A percentile compares a stretch with the other conserved stretches of the same genome.
Evolutionary conservation across 1,140 invertebrate genomes (phyloP).

Genomic region (Calycopis cecrops): DNA sequence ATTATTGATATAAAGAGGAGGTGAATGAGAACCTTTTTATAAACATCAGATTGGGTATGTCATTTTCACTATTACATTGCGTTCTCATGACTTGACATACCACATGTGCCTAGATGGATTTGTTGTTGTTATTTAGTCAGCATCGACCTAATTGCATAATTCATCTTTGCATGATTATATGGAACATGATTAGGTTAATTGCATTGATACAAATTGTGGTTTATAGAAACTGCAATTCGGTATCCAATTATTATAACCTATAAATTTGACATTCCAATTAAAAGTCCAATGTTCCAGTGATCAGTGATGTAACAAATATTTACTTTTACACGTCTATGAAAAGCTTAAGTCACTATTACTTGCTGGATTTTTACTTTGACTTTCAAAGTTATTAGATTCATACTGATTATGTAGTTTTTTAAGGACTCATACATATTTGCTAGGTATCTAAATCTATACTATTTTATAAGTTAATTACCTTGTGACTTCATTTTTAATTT

Average conservation of each 20-base stretch:
- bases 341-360: too few relatives aligned
- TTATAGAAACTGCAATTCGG: neutral
- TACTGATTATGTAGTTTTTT: too few relatives aligned
- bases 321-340: too few relatives aligned
- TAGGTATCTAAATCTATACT: too few relatives aligned
- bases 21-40: slow-evolving; percentile 44
- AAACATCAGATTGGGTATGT: slow-evolving; percentile 62
- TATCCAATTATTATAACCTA: slow-evolving; percentile 51
- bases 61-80: slow-evolving; percentile 59
- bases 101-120: slow-evolving; percentile 64
- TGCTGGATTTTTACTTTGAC: neutral
- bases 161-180: slow-evolving; percentile 38
- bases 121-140: slow-evolving; percentile 63
- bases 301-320: slow-evolving; percentile 6
- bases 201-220: slow-evolving; percentile 1
- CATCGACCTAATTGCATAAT: slow-evolving; percentile 46
- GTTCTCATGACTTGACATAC: slow-evolving; percentile 59
- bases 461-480: too few relatives aligned
- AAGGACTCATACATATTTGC: too few relatives aligned
- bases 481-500: too few relatives aligned
- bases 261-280: slow-evolving; percentile 56
- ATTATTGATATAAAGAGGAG: slow-evolving; percentile 45
- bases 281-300: slow-evolving; percentile 63
- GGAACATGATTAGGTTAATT: slow-evolving; percentile 7
- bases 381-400: too few relatives aligned